A percentile compares a stretch with the other conserved stretches of the same genome.
These are phyloP conservation scores for Hydra vulgaris DNA, from an alignment of 30 jellyfish, hydroid and myxozoan genomes.

Conservation along the genomic window DNA sequence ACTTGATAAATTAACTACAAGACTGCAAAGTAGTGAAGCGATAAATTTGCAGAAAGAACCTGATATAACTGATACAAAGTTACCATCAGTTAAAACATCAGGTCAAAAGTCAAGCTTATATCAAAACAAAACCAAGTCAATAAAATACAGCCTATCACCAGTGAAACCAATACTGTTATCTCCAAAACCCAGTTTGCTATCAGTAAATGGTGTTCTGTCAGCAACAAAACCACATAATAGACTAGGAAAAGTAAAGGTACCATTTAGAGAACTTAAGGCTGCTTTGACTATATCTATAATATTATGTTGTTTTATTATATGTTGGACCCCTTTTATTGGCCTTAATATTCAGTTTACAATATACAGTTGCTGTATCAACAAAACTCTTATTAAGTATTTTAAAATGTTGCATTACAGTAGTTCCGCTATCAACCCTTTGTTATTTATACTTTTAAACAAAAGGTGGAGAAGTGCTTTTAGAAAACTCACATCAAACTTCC, in stretches of 20 bases:
- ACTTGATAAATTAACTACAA: slow-evolving; percentile 3
- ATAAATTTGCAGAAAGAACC: background rate
- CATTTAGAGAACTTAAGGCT: slow-evolving; percentile 62
- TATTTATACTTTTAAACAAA: slow-evolving; percentile 53
- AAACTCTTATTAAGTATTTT: slow-evolving; percentile 24
- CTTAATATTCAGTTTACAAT: slow-evolving; percentile 22
- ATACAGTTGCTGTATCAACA: background rate
- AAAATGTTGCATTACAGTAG: slow-evolving; percentile 66
- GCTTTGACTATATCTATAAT: slow-evolving; percentile 69
- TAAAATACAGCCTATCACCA: too few species aligned
- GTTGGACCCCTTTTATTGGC: slow-evolving; percentile 88
- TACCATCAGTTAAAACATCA: background rate
- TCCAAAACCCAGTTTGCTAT: background rate
- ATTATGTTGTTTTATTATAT: slow-evolving; percentile 52
- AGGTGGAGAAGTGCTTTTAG: slow-evolving; percentile 69
- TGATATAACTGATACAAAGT: background rate
- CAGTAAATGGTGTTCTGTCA: background rate
- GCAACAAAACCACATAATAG: too few species aligned
- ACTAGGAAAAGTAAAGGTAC: background rate
- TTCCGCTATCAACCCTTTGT: slow-evolving; percentile 70
- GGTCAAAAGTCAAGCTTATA: too few species aligned
- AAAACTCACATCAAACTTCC: background rate
- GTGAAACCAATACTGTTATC: background rate
- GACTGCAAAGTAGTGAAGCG: slow-evolving; percentile 3
- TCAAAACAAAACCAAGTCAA: too few species aligned